phyloP scores from a whole-genome alignment of 2,113 vertebrate species.

The Tachysurus vachellii region DNA sequence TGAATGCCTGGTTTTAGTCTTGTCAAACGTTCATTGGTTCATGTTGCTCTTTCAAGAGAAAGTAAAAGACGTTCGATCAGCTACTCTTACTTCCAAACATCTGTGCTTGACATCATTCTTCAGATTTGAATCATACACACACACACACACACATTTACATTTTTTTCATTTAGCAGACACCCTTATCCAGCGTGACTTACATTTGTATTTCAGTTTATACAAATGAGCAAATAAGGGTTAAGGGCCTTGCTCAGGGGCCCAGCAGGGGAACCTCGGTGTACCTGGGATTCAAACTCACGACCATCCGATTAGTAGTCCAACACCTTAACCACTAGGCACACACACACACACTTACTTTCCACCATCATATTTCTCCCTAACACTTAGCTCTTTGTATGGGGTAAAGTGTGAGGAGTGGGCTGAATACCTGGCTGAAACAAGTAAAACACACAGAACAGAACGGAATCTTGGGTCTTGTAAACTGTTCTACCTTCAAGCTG shows the following conservation, averaged over 20 bases:
- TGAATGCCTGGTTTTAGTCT: not conserved
- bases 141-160: not conserved
- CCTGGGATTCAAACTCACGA: no score
- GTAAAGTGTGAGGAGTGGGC: conserved; percentile 58
- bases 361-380: conserved; percentile 67
- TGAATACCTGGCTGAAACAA: conserved; percentile 26
- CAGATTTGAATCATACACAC: not conserved
- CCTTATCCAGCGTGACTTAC: not conserved
- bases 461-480: conserved; percentile 4
- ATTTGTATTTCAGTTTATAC: conserved; percentile 20
- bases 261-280: no score
- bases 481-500: not conserved
- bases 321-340: not conserved
- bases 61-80: not conserved
- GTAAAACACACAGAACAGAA: conserved; percentile 33
- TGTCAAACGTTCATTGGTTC: not conserved
- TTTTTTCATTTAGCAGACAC: not conserved
- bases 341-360: conserved; percentile 58
- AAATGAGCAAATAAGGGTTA: not conserved
- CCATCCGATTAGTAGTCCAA: no score
- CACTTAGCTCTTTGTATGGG: conserved; percentile 73
- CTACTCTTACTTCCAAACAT: not conserved
- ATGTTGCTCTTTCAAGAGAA: not conserved
- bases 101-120: not conserved
- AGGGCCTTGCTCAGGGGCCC: no score